phyloP scores from a whole-genome alignment of 2,797 vertebrate species.

The Danio jaintianensis region DNA sequence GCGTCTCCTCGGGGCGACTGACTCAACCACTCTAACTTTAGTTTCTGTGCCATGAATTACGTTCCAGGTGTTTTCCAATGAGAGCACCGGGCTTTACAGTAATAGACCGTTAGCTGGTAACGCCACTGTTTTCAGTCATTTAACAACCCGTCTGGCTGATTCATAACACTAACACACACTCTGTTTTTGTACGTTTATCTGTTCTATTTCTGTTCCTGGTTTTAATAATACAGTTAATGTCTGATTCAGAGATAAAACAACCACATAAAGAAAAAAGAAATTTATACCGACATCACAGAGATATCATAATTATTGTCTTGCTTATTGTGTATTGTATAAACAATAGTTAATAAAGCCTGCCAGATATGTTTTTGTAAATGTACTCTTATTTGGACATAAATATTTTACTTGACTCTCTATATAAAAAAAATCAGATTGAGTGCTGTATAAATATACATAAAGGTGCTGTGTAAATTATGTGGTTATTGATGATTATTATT shows the following conservation, averaged over 20 bases:
- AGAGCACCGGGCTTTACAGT: conserved; percentile 48
- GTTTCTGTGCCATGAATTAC: conserved; percentile 15
- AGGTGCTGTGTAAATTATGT: too few species aligned
- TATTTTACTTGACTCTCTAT: background rate
- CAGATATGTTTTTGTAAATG: background rate
- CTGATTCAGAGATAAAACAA: conserved; percentile 13
- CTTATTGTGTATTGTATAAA: background rate
- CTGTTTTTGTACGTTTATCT: conserved; percentile 14
- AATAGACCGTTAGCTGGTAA: conserved; percentile 25
- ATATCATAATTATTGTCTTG: too few species aligned
- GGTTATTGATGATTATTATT: too few species aligned
- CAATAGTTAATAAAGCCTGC: background rate
- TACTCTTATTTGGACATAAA: background rate
- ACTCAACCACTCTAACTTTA: conserved; percentile 17
- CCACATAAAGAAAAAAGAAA: background rate
- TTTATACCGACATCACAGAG: conserved; percentile 3
- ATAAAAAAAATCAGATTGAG: too few species aligned
- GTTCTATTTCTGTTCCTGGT: conserved; percentile 16
- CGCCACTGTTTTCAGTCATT: conserved; percentile 22
- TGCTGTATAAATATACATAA: too few species aligned
- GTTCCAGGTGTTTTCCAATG: conserved; percentile 47
- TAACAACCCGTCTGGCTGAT: conserved; percentile 38
- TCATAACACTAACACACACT: conserved; percentile 22
- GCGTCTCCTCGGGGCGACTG: background rate
- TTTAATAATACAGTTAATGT: conserved; percentile 22